Evolutionary conservation across 2,113 vertebrate species (phyloP).

Genomic region (Poicephalus meyeri): DNA sequence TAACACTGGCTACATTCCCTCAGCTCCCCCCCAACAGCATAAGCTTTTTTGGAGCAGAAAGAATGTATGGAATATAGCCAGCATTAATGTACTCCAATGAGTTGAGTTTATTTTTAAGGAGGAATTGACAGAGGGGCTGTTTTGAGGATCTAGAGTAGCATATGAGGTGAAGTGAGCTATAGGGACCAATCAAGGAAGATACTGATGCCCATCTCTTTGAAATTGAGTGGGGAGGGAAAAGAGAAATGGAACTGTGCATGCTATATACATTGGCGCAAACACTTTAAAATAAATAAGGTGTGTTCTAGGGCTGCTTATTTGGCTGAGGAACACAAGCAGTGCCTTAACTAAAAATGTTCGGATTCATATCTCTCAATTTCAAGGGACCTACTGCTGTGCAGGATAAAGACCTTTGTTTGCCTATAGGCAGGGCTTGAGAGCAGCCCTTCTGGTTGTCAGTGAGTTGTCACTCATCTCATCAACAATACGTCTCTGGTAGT

Average conservation of each 20-base stretch:
- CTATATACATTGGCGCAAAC: neutral
- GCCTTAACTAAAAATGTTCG: neutral
- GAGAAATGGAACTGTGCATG: neutral
- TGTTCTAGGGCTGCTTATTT: neutral
- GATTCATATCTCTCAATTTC: neutral
- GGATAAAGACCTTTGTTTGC: neutral
- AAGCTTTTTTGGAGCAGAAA: slow-evolving; percentile 50
- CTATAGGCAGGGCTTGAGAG: neutral
- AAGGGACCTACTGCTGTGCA: neutral
- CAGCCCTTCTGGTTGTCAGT: neutral
- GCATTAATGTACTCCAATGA: neutral
- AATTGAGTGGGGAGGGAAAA: neutral
- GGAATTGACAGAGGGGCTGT: neutral
- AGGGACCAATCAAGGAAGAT: neutral
- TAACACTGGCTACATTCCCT: neutral
- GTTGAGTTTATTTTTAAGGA: neutral
- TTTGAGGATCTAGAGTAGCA: neutral
- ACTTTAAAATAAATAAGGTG: neutral
- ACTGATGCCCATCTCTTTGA: neutral
- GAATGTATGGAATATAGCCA: neutral
- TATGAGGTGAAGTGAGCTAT: neutral
- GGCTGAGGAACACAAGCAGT: neutral
- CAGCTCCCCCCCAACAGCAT: neutral
- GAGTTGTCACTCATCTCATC: neutral
- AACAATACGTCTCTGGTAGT: fast-evolving